These are phyloP conservation scores for Mylabris sibirica DNA, from an alignment of 2,888 invertebrate genomes.

Conservation along the genomic window DNA sequence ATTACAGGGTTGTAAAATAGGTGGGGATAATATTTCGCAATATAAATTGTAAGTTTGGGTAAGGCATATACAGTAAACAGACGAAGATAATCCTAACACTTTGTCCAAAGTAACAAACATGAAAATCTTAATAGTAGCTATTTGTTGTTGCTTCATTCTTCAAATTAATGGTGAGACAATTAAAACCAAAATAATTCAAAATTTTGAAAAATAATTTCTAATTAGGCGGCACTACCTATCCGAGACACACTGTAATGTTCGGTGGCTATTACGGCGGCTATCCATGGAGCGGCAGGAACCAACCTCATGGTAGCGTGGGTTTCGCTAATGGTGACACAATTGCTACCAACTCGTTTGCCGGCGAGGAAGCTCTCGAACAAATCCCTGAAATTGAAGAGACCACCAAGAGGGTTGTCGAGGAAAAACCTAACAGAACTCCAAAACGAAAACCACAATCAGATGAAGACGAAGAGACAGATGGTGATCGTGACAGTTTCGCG, in stretches of 20 bases:
- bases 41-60: conserved; percentile 45
- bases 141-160: background rate
- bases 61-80: conserved; percentile 24
- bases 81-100: background rate
- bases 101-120: background rate
- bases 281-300: conserved; percentile 39
- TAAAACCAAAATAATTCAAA: background rate
- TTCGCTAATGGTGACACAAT: conserved; percentile 58
- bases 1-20: conserved; percentile 45
- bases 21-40: conserved; percentile 47
- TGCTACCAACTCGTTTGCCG: conserved; percentile 57
- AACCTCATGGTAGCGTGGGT: conserved; percentile 55
- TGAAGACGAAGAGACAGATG: conserved; percentile 53
- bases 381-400: conserved; percentile 36
- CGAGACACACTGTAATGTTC: conserved; percentile 51
- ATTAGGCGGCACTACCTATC: background rate
- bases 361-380: conserved; percentile 33
- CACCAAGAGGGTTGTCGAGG: conserved; percentile 4
- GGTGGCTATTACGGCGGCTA: conserved; percentile 54
- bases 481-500: conserved; percentile 64
- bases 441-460: conserved; percentile 35
- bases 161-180: conserved; percentile 5
- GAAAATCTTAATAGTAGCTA: background rate
- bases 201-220: background rate
- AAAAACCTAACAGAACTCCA: conserved; percentile 30